These are phyloP conservation scores for Sarcophaga bullata DNA, from an alignment of 1,140 invertebrate species.

Conservation along the genomic window DNA sequence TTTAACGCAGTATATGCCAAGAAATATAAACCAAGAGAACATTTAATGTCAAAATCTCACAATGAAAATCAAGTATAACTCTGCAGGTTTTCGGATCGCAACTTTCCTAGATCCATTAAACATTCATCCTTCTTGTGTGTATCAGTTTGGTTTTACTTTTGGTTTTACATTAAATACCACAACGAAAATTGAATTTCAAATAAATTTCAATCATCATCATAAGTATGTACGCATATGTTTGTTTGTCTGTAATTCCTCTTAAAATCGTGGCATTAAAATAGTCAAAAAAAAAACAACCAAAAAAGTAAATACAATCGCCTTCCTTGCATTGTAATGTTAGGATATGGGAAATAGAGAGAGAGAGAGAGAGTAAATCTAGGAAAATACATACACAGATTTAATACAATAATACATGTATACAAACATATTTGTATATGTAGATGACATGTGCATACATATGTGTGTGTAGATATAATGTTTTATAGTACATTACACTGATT, in stretches of 20 bases:
- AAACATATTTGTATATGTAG: background rate
- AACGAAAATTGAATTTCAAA: background rate
- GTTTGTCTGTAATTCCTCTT: background rate
- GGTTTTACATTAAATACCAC: no score
- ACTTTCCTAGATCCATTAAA: no score
- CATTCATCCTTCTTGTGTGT: no score
- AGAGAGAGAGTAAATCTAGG: no score
- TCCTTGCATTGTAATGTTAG: background rate
- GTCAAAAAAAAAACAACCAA: background rate
- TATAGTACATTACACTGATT: constrained; percentile 26
- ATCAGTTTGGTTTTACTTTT: no score
- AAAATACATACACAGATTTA: background rate
- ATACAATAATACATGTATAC: background rate
- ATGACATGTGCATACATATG: background rate
- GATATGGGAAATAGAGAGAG: background rate
- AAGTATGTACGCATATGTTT: background rate
- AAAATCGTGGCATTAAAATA: background rate
- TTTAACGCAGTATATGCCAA: no score
- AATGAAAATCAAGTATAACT: no score
- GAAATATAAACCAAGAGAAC: no score
- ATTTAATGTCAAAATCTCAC: no score
- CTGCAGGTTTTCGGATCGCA: no score
- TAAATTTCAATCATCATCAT: background rate
- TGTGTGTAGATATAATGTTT: background rate
- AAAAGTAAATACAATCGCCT: constrained; percentile 14